Base-by-base conservation (phyloP, 1,140 invertebrate species). In the Asbolus verrucosus region DNA sequence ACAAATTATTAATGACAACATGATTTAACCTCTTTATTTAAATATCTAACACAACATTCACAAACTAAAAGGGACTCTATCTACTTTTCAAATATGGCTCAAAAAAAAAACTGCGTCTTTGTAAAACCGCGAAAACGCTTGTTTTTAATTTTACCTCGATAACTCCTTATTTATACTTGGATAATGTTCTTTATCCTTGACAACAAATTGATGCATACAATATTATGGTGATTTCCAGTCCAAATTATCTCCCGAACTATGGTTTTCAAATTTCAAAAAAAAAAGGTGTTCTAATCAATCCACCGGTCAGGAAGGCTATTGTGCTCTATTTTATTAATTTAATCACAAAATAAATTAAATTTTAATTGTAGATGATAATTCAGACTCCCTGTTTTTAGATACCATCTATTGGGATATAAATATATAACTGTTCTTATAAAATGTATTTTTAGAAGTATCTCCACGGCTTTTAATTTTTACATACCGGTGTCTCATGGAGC, bases 91-190 rank as follows among this genome's bases (percentile, higher is more conserved):
- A n/a, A 8, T 30, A 30, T 5, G 9, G 9, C 27, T 36, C 5
- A 4, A n/a, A n/a, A 36, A 11, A 36, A 27, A 27, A 27, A 27
- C 24, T 8, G 24, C 3, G 8, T 27, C 24, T 4, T 8, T 4
- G 8, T 27, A 4, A 15, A 19, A 46, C 41, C 19, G 41, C n/a
- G 16, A n/a, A n/a, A n/a, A n/a, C n/a, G 18, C 19, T 18, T 46
- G 8, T 27, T 27, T 27, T 27, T 46, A 18, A 46, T 19, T 46
- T 3, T 18, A 46, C 16, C 15, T 46, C n/a, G n/a, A n/a, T n/a
- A 54, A 13, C 27, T 24, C 46, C 14, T 54, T 54, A 54, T 54
- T 54, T 54, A 54, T 54, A 54, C 46, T 27, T 54, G 8, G 15
- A 11, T n/a, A 21, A 16, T 43, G 15, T 54, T 8, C 14, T 19